A percentile compares a stretch with the other conserved stretches of the same genome.
phyloP scores from a whole-genome alignment of 35 echinoderm and acorn worm genomes.

The Apostichopus japonicus region DNA sequence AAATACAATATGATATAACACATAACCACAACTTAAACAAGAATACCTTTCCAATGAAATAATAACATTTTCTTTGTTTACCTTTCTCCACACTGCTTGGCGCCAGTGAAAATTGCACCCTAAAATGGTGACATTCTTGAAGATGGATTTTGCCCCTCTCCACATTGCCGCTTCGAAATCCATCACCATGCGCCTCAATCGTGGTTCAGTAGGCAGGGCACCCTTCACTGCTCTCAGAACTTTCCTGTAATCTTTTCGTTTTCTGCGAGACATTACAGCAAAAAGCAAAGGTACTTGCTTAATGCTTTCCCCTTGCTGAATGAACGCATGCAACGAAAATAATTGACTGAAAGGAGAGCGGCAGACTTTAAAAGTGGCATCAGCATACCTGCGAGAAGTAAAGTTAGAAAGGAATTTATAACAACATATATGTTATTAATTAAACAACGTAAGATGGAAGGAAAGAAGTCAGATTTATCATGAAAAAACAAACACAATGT shows the following conservation, averaged over 20 bases:
- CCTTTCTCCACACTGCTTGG: too few relatives aligned
- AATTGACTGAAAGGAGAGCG: slow-evolving; percentile 38
- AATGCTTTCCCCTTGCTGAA: slow-evolving; percentile 1
- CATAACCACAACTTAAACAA: too few relatives aligned
- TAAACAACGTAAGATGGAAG: background rate
- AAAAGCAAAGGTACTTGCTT: background rate
- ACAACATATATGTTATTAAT: background rate
- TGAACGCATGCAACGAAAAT: slow-evolving; percentile 49
- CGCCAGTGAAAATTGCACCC: too few relatives aligned
- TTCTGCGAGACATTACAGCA: slow-evolving; percentile 38
- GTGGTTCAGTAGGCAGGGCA: background rate
- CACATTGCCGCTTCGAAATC: too few relatives aligned
- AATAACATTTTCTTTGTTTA: too few relatives aligned
- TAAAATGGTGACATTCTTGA: background rate
- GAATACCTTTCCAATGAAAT: too few relatives aligned
- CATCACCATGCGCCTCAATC: background rate
- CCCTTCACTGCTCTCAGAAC: background rate
- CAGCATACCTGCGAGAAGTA: slow-evolving; percentile 37
- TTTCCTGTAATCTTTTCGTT: slow-evolving; percentile 48
- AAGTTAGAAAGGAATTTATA: too few relatives aligned
- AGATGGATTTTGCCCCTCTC: too few relatives aligned
- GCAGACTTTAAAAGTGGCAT: slow-evolving; percentile 55
- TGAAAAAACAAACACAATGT: background rate
- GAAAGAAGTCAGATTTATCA: background rate
- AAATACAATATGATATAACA: too few relatives aligned